These are phyloP conservation scores for Eulemur rubriventer DNA, from an alignment of 2,797 vertebrate species.

Conservation along the genomic window DNA sequence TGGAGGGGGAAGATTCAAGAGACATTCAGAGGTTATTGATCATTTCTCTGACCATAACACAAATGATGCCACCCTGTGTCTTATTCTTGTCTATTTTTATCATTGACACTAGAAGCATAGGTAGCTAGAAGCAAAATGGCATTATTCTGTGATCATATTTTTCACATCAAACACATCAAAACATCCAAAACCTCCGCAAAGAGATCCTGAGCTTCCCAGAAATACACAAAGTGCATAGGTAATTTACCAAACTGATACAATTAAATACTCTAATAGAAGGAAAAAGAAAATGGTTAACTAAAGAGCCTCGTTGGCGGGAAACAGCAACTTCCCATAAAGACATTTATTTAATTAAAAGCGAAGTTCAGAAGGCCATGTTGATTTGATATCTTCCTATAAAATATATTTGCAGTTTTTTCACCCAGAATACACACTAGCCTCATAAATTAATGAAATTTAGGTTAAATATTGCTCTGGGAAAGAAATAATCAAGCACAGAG, in stretches of 20 bases:
- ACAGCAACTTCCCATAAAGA: constrained; percentile 48
- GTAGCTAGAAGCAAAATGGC: background rate
- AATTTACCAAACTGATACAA: constrained; percentile 55
- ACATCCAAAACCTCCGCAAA: background rate
- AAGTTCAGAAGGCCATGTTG: constrained; percentile 52
- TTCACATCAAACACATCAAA: background rate
- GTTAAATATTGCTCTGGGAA: background rate
- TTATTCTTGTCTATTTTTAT: constrained; percentile 32
- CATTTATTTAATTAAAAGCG: constrained; percentile 63
- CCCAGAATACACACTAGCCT: background rate
- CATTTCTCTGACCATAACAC: background rate
- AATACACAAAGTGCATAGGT: background rate
- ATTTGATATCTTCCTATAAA: constrained; percentile 56
- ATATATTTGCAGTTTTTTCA: background rate
- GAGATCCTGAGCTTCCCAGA: constrained; percentile 50
- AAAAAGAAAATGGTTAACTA: constrained; percentile 48
- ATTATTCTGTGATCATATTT: background rate
- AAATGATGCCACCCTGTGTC: background rate
- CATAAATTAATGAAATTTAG: constrained; percentile 36
- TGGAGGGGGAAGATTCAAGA: background rate
- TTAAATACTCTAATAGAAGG: constrained; percentile 27
- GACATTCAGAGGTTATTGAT: constrained; percentile 37
- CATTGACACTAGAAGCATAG: background rate
- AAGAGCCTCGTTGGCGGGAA: constrained; percentile 57
- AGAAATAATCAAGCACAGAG: constrained; percentile 23